Conservation (phyloP, 30 jellyfish, hydroid and myxozoan species). For the Cassiopea xamachana region DNA sequence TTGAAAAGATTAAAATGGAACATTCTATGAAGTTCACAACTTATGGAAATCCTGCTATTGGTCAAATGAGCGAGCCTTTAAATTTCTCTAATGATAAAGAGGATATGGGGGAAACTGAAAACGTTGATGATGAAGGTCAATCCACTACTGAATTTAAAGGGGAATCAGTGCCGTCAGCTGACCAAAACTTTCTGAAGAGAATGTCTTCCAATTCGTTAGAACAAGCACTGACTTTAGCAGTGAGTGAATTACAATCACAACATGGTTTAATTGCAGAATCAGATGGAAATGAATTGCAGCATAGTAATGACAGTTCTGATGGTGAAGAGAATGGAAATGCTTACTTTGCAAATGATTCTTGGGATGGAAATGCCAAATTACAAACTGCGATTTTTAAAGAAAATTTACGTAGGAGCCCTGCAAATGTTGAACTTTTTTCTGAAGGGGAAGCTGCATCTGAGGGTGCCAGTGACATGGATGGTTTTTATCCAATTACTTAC, state of each 20-base stretch:
- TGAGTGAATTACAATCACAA: conserved; percentile 28
- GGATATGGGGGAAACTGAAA: neutral
- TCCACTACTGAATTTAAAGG: neutral
- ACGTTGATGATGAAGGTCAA: neutral
- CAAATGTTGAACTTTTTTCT: neutral
- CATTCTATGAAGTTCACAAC: neutral
- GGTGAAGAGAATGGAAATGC: conserved; percentile 2
- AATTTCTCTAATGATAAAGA: neutral
- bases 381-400: conserved; percentile 47
- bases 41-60: neutral
- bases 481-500: conserved; percentile 59
- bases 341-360: conserved; percentile 3
- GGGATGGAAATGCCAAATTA: neutral
- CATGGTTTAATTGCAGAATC: neutral
- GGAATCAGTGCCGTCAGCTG: neutral
- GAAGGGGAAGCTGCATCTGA: conserved; percentile 5
- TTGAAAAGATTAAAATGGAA: conserved; percentile 23
- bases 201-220: conserved; percentile 54
- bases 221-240: conserved; percentile 38
- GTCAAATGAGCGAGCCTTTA: neutral
- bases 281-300: neutral
- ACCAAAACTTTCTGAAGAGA: conserved; percentile 23
- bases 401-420: neutral
- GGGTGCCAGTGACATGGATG: conserved; percentile 40
- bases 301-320: conserved; percentile 13